A percentile compares a stretch with the other conserved stretches of the same genome.
phyloP scores from a whole-genome alignment of 2,797 vertebrate species.

The Amniataba percoides region DNA sequence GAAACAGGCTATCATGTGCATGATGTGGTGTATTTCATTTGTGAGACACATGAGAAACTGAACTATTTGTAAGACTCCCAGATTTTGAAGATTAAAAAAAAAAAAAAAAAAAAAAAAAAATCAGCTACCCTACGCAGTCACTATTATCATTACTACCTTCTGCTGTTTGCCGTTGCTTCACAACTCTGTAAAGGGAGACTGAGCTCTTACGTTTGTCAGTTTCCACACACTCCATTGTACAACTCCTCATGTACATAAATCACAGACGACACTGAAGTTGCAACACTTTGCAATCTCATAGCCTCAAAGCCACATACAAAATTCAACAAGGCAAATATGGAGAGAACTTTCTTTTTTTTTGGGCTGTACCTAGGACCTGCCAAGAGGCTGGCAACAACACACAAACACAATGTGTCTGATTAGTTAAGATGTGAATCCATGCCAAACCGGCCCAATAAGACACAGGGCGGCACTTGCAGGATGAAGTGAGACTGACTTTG shows the following conservation, averaged over 20 bases:
- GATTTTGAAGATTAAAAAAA: too few relatives aligned
- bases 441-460: constrained; percentile 53
- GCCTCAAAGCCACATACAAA: constrained; percentile 30
- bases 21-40: constrained; percentile 30
- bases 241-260: constrained; percentile 42
- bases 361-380: constrained; percentile 35
- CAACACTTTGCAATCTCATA: constrained; percentile 36
- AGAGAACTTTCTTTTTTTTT: constrained; percentile 19
- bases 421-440: constrained; percentile 50
- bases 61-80: constrained; percentile 5
- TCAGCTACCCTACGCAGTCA: too few relatives aligned
- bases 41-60: constrained; percentile 11
- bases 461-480: constrained; percentile 41
- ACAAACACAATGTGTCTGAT: constrained; percentile 43
- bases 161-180: constrained; percentile 41
- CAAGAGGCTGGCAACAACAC: constrained; percentile 50
- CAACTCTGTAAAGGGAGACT: not conserved
- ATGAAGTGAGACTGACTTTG: constrained; percentile 52
- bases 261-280: constrained; percentile 44
- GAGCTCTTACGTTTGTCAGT: not conserved
- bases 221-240: constrained; percentile 54
- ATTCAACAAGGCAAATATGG: constrained; percentile 39
- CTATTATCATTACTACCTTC: not conserved
- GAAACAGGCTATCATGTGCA: not conserved
- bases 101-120: too few relatives aligned